Evolutionary conservation across 2,113 vertebrate species (phyloP), one percentile per base, ranked within the genome.

Genomic region (Cyprinodon variegatus): DNA sequence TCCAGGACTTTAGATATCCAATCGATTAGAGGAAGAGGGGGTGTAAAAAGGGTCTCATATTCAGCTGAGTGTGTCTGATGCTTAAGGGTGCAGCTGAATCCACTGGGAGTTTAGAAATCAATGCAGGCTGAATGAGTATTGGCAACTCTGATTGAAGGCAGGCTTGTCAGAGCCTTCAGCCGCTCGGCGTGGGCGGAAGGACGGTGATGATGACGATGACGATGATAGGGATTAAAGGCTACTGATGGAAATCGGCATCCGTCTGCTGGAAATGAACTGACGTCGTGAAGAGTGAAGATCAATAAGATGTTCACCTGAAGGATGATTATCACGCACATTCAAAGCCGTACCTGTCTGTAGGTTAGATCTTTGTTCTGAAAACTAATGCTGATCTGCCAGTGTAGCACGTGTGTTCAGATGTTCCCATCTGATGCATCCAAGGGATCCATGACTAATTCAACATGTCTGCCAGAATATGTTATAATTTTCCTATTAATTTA

Each of bases 11-110:
- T 70, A 0, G 70, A 80, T 89, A 83, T 88, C 79, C 68, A 57
- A 93, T 93, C 70, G 89, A 94, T 93, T 88, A 84, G 85, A 88
- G 82, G 85, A 88, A 78, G 80, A 87, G 86, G 82, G 63, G 69
- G 45, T 59, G 45, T 61, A 75, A 72, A 70, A 66, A 29, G 78
- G 65, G 78, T 62, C 83, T 78, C 75, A 78, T 84, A 77, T 78
- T 78, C 83, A 61, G 68, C 15, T 40, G 61, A 40, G 60, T 69
- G 68, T 13, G 37, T 60, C 39, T 62, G 38, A 60, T n/a, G 69
- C 68, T 61, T 62, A 70, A 22, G 60, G 41, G 71, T 73, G 67
- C 53, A 70, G 68, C 53, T 65, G 66, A 83, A 74, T 81, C 83
- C 60, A 20, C 5, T 45, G 79, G 78, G 80, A 83, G 75, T 74